phyloP scores from a whole-genome alignment of 1,140 invertebrate species.

The Euura saliciscinereae region DNA sequence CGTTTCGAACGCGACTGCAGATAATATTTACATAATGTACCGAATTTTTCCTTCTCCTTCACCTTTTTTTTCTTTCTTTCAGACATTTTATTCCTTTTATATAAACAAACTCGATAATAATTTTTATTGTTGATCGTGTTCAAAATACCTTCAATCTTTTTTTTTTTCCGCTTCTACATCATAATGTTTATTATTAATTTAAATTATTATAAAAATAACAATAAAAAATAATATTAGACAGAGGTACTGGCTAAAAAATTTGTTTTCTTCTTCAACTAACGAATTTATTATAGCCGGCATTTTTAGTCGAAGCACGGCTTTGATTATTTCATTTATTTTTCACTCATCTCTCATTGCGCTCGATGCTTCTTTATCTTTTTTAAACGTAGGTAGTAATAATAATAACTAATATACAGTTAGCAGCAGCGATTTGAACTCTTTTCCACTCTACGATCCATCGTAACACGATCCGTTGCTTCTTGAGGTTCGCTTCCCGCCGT shows the following conservation, averaged over 20 bases:
- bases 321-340: background rate
- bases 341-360: too few relatives aligned
- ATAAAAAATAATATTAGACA: background rate
- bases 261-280: background rate
- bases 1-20: too few relatives aligned
- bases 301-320: background rate
- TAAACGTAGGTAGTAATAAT: slow-evolving; percentile 13
- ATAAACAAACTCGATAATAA: too few relatives aligned
- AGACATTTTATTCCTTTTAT: too few relatives aligned
- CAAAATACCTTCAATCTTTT: too few relatives aligned
- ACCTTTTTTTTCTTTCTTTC: too few relatives aligned
- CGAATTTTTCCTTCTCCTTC: too few relatives aligned
- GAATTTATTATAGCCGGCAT: background rate
- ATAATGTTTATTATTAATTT: background rate
- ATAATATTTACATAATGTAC: too few relatives aligned
- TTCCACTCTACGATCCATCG: slow-evolving; percentile 65
- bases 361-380: background rate
- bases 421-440: slow-evolving; percentile 58
- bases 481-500: slow-evolving; percentile 71
- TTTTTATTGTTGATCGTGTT: too few relatives aligned
- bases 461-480: slow-evolving; percentile 71
- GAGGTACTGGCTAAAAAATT: background rate
- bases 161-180: too few relatives aligned
- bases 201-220: slow-evolving; percentile 8
- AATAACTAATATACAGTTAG: slow-evolving; percentile 51